Evolutionary conservation across 2,797 vertebrate species (phyloP).

Genomic region (Esox masquinongy): DNA sequence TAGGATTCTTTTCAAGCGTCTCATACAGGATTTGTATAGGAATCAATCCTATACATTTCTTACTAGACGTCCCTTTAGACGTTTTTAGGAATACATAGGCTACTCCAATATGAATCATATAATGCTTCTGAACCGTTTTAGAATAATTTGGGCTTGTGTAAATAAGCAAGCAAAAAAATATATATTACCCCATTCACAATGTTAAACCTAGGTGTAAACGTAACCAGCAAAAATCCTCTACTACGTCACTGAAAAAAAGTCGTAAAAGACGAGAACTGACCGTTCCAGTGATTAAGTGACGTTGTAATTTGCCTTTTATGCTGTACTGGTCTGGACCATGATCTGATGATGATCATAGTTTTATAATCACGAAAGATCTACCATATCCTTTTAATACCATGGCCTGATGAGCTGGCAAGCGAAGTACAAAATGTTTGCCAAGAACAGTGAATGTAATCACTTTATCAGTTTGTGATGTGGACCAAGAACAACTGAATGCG

Average conservation of each 20-base stretch:
- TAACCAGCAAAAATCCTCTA: neutral
- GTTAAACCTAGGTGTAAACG: neutral
- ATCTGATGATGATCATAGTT: constrained; percentile 24
- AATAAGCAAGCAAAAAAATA: neutral
- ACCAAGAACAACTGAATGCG: neutral
- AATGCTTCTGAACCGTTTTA: too few species aligned
- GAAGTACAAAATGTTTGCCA: constrained; percentile 41
- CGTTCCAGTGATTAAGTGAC: constrained; percentile 3
- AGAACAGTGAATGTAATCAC: constrained; percentile 10
- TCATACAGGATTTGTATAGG: too few species aligned
- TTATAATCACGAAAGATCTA: constrained; percentile 28
- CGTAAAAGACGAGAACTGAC: constrained; percentile 11
- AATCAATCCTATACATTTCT: too few species aligned
- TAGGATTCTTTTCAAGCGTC: too few species aligned
- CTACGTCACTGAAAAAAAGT: neutral
- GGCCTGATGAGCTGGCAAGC: constrained; percentile 13
- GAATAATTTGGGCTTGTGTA: neutral
- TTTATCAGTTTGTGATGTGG: neutral
- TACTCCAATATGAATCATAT: too few species aligned
- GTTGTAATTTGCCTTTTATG: constrained; percentile 7
- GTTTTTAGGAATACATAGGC: too few species aligned
- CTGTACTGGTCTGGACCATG: constrained; percentile 56
- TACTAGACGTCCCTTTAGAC: too few species aligned
- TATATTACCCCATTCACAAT: too few species aligned
- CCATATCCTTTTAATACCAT: constrained; percentile 30